Evolutionary conservation across 2,888 invertebrate genomes (phyloP).

Genomic region (Alsophila aescularia): DNA sequence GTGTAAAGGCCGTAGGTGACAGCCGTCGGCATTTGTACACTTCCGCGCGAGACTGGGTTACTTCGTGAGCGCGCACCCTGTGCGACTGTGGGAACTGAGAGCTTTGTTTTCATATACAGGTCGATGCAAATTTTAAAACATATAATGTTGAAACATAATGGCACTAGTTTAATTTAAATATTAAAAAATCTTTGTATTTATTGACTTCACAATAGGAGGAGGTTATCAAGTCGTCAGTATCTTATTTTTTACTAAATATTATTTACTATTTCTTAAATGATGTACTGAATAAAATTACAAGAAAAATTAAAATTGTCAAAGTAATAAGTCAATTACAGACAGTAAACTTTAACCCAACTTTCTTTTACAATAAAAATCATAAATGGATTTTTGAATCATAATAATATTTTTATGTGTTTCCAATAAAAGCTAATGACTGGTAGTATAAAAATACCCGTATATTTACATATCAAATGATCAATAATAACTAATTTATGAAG

Average conservation of each 20-base stretch:
- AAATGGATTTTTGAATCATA: constrained; percentile 37
- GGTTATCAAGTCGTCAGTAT: too few species aligned
- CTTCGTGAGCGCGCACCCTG: constrained; percentile 80
- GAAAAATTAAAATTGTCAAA: constrained; percentile 13
- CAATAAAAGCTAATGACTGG: constrained; percentile 39
- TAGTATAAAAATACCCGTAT: constrained; percentile 37
- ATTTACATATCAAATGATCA: constrained; percentile 42
- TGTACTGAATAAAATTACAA: background rate
- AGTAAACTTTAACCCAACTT: constrained; percentile 26
- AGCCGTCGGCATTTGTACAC: constrained; percentile 73
- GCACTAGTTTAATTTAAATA: too few species aligned
- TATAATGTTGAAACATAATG: too few species aligned
- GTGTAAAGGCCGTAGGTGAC: constrained; percentile 80
- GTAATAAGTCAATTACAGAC: constrained; percentile 15
- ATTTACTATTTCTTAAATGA: background rate
- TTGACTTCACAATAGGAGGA: too few species aligned
- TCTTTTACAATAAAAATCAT: constrained; percentile 35
- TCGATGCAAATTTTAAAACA: constrained; percentile 29
- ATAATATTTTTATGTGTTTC: constrained; percentile 41
- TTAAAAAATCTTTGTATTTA: too few species aligned
- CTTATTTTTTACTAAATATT: too few species aligned
- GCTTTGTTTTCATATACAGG: constrained; percentile 67
- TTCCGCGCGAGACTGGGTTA: constrained; percentile 78
- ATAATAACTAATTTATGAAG: constrained; percentile 33
- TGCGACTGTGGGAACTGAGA: constrained; percentile 79